Evolutionary conservation across 2,888 invertebrate genomes (phyloP), one percentile per base, ranked within the genome.

Genomic region (Campoplex nolae): DNA sequence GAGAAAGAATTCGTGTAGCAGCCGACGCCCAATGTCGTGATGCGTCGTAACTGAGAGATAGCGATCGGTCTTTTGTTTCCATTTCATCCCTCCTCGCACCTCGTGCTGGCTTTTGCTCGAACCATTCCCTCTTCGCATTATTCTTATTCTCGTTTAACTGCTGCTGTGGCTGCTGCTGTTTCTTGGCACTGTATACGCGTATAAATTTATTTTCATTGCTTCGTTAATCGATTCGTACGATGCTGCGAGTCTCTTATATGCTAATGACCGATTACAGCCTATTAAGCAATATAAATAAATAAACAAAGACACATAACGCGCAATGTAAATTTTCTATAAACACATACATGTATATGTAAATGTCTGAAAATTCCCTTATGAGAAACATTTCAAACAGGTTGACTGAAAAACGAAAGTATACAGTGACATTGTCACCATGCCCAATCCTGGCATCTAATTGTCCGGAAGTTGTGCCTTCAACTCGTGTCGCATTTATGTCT

Each of bases 61-160:
- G 89, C 87, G 88, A 93, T 93, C 93, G 90, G 88, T 92, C 92
- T 92, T 93, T 93, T 92, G 93, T 93, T 93, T 93, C 90, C 93
- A 91, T 93, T 88, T 93, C 91, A 93, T 92, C 92, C 92, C 92
- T 90, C 91, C 90, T 92, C 90, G 89, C 92, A 91, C 92, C 91
- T 92, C 77, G 51, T 77, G 23, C 23, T 23, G 71, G 82, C 85
- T 88, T 87, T 83, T 88, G 88, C 90, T 88, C 88, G 78, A 83
- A 83, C 80, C 18, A 70, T 77, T 77, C 83, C 42, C 85, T 56
- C 73, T 42, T 67, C 54, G 54, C 45, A 51, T 71, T 48, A 42
- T 73, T 75, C 42, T 56, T 38, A 70, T 35, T 76, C 73, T 73
- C 83, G 76, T 77, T 83, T 68, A 67, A 79, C 85, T 68, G 85